Evolutionary conservation across 1,140 invertebrate species (phyloP).

Genomic region (Apis mellifera): DNA sequence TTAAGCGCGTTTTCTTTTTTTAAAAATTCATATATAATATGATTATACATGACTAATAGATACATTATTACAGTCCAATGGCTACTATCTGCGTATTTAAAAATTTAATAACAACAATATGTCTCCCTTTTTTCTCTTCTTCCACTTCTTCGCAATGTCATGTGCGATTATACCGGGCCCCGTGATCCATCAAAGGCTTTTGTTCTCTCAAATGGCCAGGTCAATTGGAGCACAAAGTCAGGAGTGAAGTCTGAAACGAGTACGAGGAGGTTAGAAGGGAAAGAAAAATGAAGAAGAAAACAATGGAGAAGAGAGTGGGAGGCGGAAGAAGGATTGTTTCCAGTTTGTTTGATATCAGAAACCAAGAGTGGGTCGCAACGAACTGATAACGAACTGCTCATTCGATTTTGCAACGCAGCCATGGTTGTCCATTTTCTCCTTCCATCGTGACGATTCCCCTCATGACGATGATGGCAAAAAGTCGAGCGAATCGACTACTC

Average conservation of each 20-base stretch:
- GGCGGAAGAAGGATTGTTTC: conserved; percentile 43
- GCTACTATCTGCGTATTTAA: no score
- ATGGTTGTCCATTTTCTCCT: conserved; percentile 35
- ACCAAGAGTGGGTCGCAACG: conserved; percentile 73
- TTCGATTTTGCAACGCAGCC: conserved; percentile 36
- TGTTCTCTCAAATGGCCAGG: neutral
- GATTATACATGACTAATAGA: no score
- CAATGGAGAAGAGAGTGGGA: neutral
- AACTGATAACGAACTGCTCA: conserved; percentile 23
- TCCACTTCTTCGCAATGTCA: neutral
- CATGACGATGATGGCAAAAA: conserved; percentile 71
- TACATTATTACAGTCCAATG: no score
- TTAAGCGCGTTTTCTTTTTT: no score
- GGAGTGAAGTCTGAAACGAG: neutral
- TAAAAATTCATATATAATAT: no score
- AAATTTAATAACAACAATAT: no score
- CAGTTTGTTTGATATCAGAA: conserved; percentile 69
- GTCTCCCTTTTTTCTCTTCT: conserved; percentile 23
- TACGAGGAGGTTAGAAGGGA: conserved; percentile 9
- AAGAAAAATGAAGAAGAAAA: neutral
- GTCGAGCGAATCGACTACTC: conserved; percentile 71
- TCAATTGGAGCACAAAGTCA: conserved; percentile 46
- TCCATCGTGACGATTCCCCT: conserved; percentile 49
- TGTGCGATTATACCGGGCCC: conserved; percentile 3
- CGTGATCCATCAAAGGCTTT: conserved; percentile 1